These are phyloP conservation scores for Diachasmimorpha longicaudata DNA, from an alignment of 1,140 invertebrate genomes.

Conservation along the genomic window DNA sequence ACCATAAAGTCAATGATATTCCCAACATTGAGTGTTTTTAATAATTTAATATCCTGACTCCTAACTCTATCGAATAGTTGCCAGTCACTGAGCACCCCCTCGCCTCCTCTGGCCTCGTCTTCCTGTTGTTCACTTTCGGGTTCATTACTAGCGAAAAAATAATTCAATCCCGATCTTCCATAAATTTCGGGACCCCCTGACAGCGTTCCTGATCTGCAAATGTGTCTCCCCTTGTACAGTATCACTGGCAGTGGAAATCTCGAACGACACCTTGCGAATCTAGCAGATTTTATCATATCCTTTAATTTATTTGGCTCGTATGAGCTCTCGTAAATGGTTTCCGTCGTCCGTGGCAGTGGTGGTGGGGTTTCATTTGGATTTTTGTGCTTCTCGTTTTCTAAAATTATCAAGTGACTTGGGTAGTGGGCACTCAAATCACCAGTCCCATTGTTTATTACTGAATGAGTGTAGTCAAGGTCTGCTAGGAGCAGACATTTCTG, in stretches of 20 bases:
- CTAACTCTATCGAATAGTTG: conserved; percentile 72
- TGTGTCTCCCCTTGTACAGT: conserved; percentile 76
- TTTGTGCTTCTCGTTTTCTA: conserved; percentile 69
- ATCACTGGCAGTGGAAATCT: conserved; percentile 84
- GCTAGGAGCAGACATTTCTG: conserved; percentile 70
- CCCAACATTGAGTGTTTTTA: conserved; percentile 75
- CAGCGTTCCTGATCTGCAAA: conserved; percentile 74
- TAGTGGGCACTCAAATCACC: conserved; percentile 80
- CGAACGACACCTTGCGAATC: conserved; percentile 73
- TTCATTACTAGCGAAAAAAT: conserved; percentile 58
- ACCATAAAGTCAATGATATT: conserved; percentile 89
- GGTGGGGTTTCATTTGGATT: conserved; percentile 49
- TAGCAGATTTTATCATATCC: conserved; percentile 70
- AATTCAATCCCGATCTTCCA: conserved; percentile 69
- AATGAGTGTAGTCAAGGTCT: conserved; percentile 69
- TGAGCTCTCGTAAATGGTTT: conserved; percentile 69
- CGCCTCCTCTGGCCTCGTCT: conserved; percentile 45
- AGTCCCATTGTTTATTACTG: conserved; percentile 69
- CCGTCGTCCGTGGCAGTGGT: conserved; percentile 55
- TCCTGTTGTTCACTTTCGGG: conserved; percentile 41
- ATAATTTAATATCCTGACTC: conserved; percentile 75
- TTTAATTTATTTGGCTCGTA: conserved; percentile 67
- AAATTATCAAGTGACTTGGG: conserved; percentile 74
- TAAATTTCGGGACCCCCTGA: conserved; percentile 79
- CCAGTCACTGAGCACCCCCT: conserved; percentile 59